Evolutionary conservation across 2,797 vertebrate genomes (phyloP), one percentile per base, ranked within the genome.

Genomic region (Trematomus bernacchii): DNA sequence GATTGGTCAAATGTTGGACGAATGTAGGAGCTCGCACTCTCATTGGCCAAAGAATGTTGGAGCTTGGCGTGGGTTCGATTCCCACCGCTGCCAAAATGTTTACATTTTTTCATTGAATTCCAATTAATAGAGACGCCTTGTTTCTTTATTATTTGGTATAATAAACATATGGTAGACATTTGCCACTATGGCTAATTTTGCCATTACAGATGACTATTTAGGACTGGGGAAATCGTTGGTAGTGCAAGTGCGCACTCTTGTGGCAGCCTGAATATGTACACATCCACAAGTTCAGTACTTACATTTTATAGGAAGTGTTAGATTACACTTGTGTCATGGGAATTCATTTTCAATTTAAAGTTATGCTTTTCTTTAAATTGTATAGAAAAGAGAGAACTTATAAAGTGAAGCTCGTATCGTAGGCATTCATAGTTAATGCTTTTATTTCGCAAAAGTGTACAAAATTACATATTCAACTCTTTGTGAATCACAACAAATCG

Each of bases 31-130:
- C 33, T 37, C 33, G 8, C 33, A 37, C 8, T 37, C 8, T 37
- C 33, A 6, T 37, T 37, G 33, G 33, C 33, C 33, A 37, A 37
- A 7, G 8, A 9, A 37, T 37, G 4, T 27, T 27, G 27, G 27
- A 27, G 27, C 27, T 27, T 97, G 94, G 93, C 94, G 94, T 95
- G 94, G 93, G 94, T 95, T 95, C 93, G 93, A 95, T 95, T 95
- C 94, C 94, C 94, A 94, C 93, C 93, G 92, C 94, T 95, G 94
- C 93, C 94, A 95, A 0, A 0, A 27, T 27, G 27, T 0, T 0
- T 0, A 27, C 23, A 0, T 30, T 43, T 27, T 0, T 27, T 27
- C 27, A 27, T 27, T 27, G 27, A 27, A 27, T 27, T 27, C 2
- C 21, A 21, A 0, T 71, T 61, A 65, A 0, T 2, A 8, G 6